These are phyloP conservation scores for Tethea ocularis DNA, from an alignment of 2,888 invertebrate species.

Conservation along the genomic window DNA sequence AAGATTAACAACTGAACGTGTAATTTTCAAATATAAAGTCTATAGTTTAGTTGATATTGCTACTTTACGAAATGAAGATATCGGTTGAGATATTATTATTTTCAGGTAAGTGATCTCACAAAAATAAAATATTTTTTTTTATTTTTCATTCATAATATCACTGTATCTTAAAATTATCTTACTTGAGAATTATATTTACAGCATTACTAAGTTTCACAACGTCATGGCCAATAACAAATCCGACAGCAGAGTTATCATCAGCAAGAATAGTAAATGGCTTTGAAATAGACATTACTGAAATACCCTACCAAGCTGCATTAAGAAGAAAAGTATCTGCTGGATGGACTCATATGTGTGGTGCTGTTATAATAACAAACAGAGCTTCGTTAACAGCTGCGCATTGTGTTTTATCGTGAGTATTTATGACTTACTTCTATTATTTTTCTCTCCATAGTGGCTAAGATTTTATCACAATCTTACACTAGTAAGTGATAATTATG, in stretches of 20 bases:
- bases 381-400: conserved; percentile 73
- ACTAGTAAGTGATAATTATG: too few relatives aligned
- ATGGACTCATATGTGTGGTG: conserved; percentile 72
- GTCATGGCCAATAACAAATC: conserved; percentile 32
- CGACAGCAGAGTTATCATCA: conserved; percentile 23
- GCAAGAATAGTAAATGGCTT: conserved; percentile 74
- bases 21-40: conserved; percentile 8
- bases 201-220: conserved; percentile 25
- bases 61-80: conserved; percentile 44
- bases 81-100: conserved; percentile 27
- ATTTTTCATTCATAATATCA: background rate
- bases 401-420: conserved; percentile 59
- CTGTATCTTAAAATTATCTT: background rate
- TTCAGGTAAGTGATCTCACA: conserved; percentile 36
- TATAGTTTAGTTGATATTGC: conserved; percentile 36
- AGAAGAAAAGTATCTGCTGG: conserved; percentile 44
- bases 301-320: conserved; percentile 73
- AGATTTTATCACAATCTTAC: too few relatives aligned
- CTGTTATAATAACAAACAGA: conserved; percentile 52
- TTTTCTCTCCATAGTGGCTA: too few relatives aligned
- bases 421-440: too few relatives aligned
- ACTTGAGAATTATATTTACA: conserved; percentile 16
- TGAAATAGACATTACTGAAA: conserved; percentile 62
- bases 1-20: conserved; percentile 15
- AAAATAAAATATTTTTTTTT: background rate